phyloP scores from a whole-genome alignment of 2,113 vertebrate species.

The Rhinogobius similis region DNA sequence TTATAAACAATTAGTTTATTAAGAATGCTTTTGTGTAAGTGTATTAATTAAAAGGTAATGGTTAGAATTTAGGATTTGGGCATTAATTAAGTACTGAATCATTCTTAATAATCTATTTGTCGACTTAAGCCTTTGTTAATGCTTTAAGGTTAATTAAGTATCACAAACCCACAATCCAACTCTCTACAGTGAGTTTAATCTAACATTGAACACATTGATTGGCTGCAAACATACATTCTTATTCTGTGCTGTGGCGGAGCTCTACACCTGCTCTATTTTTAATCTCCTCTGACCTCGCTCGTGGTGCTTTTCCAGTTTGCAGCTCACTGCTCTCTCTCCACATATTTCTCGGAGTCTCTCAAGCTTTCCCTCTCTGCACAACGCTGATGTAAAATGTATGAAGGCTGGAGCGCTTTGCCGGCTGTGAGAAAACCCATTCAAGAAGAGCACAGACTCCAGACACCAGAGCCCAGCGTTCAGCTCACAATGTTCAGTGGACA shows the following conservation, averaged over 20 bases:
- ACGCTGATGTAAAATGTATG: slow-evolving; percentile 55
- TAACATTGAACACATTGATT: background rate
- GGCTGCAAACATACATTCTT: background rate
- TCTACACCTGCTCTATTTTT: slow-evolving; percentile 39
- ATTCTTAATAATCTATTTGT: too few relatives aligned
- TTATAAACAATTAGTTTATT: too few relatives aligned
- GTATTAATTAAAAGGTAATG: too few relatives aligned
- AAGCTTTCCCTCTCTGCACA: background rate
- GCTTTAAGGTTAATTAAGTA: too few relatives aligned
- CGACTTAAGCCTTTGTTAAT: too few relatives aligned
- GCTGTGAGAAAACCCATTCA: slow-evolving; percentile 8
- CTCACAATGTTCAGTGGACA: slow-evolving; percentile 6
- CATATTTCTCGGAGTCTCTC: background rate
- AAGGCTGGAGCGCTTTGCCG: slow-evolving; percentile 27
- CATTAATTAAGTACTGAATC: too few relatives aligned
- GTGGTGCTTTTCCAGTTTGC: slow-evolving; percentile 17
- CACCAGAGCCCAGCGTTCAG: slow-evolving; percentile 26
- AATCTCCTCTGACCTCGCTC: slow-evolving; percentile 42
- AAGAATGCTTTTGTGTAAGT: too few relatives aligned
- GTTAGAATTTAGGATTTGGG: too few relatives aligned
- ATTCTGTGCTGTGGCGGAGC: background rate
- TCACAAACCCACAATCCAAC: too few relatives aligned
- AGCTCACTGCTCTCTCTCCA: slow-evolving; percentile 12
- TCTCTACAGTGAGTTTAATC: too few relatives aligned
- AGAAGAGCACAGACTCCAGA: slow-evolving; percentile 30